Evolutionary conservation across 2,888 invertebrate species (phyloP).

Genomic region (Eristalinus aeneus): DNA sequence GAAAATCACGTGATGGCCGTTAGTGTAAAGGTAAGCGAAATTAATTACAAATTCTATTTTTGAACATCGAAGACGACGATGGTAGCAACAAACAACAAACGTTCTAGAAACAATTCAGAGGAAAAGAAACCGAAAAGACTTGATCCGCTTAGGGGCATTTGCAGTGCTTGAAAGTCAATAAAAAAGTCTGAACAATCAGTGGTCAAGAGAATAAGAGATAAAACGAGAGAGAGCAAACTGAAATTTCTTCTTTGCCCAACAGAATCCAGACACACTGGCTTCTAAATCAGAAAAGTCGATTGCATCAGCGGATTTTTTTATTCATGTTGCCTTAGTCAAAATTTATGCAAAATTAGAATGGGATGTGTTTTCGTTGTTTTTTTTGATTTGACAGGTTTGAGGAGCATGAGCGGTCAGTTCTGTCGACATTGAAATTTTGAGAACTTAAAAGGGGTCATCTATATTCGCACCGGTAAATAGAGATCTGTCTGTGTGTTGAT

Average conservation of each 20-base stretch:
- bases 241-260: too few relatives aligned
- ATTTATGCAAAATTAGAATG: background rate
- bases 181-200: background rate
- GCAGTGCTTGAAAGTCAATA: background rate
- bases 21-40: slow-evolving; percentile 56
- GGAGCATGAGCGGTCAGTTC: background rate
- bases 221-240: background rate
- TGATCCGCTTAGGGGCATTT: slow-evolving; percentile 30
- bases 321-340: background rate
- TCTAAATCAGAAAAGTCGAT: background rate
- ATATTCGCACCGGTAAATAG: background rate
- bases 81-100: slow-evolving; percentile 18
- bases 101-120: background rate
- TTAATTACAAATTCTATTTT: slow-evolving; percentile 35
- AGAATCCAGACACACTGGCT: background rate
- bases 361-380: background rate
- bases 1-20: slow-evolving; percentile 37
- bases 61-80: slow-evolving; percentile 2
- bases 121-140: background rate
- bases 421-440: background rate
- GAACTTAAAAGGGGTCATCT: background rate
- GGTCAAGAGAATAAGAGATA: background rate
- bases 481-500: background rate
- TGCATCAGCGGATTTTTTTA: background rate
- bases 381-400: background rate